A percentile compares a stretch with the other conserved stretches of the same genome.
phyloP scores from a whole-genome alignment of 2,888 invertebrate genomes.

The Apeira syringaria region DNA sequence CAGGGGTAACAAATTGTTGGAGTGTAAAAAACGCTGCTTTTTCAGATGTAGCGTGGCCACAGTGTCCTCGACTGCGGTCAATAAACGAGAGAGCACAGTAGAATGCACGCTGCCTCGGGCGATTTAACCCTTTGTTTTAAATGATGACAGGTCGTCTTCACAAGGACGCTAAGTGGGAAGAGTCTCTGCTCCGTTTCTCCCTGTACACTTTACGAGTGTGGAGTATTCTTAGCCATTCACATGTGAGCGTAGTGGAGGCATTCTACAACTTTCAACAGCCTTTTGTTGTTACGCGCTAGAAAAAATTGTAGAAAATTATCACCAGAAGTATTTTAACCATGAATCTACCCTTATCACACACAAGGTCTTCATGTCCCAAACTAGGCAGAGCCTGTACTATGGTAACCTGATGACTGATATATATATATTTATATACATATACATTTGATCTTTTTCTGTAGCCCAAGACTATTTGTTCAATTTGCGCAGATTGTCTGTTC shows the following conservation, averaged over 20 bases:
- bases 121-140: conserved; percentile 76
- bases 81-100: conserved; percentile 51
- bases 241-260: conserved; percentile 60
- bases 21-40: conserved; percentile 35
- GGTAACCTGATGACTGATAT: too few species aligned
- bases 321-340: too few species aligned
- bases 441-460: too few species aligned
- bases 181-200: conserved; percentile 66
- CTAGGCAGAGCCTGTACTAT: too few species aligned
- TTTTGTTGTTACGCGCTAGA: too few species aligned
- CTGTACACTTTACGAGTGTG: conserved; percentile 59
- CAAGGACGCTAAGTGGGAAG: conserved; percentile 62
- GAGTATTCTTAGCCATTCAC: conserved; percentile 58
- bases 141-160: conserved; percentile 66
- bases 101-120: conserved; percentile 60
- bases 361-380: too few species aligned
- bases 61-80: conserved; percentile 63
- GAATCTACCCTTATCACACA: too few species aligned
- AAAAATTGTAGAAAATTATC: too few species aligned
- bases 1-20: conserved; percentile 35
- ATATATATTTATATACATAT: too few species aligned
- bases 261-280: conserved; percentile 69
- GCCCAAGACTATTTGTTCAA: too few species aligned
- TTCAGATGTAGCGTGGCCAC: conserved; percentile 43
- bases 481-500: too few species aligned